Conservation (phyloP, 2,888 invertebrate species). For the Entomobrya multifasciata region DNA sequence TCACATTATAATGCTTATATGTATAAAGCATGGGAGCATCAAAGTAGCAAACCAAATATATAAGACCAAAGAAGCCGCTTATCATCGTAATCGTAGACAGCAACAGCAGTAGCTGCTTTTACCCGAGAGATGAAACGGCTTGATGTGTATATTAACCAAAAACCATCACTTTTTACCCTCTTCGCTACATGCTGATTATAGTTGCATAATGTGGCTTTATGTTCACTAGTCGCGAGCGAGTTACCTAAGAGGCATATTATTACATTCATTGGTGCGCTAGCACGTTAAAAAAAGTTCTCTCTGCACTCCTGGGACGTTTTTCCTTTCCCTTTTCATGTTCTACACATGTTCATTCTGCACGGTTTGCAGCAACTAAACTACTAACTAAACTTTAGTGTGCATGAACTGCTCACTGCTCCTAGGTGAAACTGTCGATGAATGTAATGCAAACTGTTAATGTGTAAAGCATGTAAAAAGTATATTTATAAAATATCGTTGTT, state of each 20-base stretch:
- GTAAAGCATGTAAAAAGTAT: no score
- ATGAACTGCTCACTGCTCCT: no score
- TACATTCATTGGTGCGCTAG: conserved; percentile 11
- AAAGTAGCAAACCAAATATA: no score
- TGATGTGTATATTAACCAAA: conserved; percentile 27
- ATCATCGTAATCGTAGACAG: no score
- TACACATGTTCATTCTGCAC: background rate
- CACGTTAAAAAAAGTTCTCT: conserved; percentile 8
- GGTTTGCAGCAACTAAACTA: no score
- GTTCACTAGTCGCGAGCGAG: background rate
- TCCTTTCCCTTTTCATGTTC: background rate
- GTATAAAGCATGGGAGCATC: background rate
- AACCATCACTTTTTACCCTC: background rate
- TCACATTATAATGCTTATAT: conserved; percentile 31
- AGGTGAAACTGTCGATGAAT: no score
- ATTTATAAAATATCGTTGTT: no score
- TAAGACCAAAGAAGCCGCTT: conserved; percentile 14
- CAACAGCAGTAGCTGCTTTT: background rate
- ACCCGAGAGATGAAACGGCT: conserved; percentile 25
- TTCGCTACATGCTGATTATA: background rate
- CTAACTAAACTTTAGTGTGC: no score
- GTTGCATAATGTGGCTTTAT: conserved; percentile 11
- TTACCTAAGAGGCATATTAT: conserved; percentile 22
- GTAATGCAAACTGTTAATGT: no score
- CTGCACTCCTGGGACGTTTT: conserved; percentile 30